Base-by-base conservation (phyloP, 2,797 vertebrate genomes). In the Melanotaenia nigrans region DNA sequence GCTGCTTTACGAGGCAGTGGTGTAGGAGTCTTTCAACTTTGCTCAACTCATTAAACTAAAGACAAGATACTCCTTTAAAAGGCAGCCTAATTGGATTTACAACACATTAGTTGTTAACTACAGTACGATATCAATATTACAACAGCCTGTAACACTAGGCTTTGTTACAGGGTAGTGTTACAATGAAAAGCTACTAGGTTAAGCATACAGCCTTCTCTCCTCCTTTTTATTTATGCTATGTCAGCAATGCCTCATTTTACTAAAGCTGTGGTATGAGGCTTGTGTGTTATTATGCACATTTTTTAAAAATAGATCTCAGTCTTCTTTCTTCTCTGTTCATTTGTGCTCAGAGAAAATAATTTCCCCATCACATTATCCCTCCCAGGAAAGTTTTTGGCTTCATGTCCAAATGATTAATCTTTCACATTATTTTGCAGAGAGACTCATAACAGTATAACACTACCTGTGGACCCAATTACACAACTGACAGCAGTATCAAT, bases 361-460 rank as follows among this genome's bases (percentile, higher is more conserved):
- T 80, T 64, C 49, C 54, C 59, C 55, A 42, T 84, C 78, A 85
- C 56, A n/a, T 65, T 73, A 81, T 82, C 71, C 79, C 88, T 86
- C 73, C 69, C 68, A 70, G 81, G 82, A 88, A 83, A 72, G 68
- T 83, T 91, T 68, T 90, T 85, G 79, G 79, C 87, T 85, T 88
- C 73, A 91, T 91, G 87, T 89, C 88, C 66, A 72, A 87, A 87
- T 92, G 89, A 93, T 92, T 91, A 81, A 93, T 92, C 79, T 83
- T 85, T 86, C 82, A 90, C 78, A 92, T 90, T 90, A 88, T 88
- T 86, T 87, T 24, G 20, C 61, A 71, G 75, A 78, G 72, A 65
- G 82, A 79, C 82, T 84, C 72, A 82, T 77, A 87, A 89, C 77
- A 78, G 75, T 73, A 68, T 67, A 82, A 82, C 86, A 81, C 79